A percentile compares a stretch with the other conserved stretches of the same genome.
phyloP scores from a whole-genome alignment of 2,797 vertebrate genomes.

The Molothrus ater region DNA sequence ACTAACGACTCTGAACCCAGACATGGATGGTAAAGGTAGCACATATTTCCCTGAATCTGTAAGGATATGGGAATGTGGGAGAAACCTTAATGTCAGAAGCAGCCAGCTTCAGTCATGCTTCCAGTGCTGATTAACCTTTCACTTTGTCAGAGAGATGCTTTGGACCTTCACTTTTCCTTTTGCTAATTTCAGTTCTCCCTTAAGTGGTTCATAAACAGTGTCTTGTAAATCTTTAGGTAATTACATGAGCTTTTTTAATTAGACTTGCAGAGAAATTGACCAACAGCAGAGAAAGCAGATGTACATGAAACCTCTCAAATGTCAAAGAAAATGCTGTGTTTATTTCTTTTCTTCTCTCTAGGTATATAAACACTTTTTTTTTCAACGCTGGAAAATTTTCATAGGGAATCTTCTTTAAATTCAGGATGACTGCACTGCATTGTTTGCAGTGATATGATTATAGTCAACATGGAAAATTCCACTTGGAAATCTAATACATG shows the following conservation, averaged over 20 bases:
- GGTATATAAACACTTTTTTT: background rate
- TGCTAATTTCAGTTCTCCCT: background rate
- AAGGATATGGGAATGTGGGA: background rate
- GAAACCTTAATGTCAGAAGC: background rate
- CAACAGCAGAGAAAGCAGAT: background rate
- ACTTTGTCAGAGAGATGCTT: conserved; percentile 11
- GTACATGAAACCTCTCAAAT: background rate
- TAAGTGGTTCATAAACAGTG: background rate
- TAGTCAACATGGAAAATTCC: background rate
- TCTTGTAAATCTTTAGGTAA: conserved; percentile 7
- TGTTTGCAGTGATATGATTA: background rate
- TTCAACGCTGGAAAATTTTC: background rate
- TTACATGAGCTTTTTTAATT: background rate
- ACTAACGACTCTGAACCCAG: accelerated
- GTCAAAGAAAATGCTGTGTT: background rate
- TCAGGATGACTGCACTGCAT: background rate
- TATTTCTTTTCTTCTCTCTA: background rate
- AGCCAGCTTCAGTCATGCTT: background rate
- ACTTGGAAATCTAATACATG: background rate
- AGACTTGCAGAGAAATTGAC: background rate
- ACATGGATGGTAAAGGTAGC: background rate
- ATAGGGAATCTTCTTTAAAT: background rate
- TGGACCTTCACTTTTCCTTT: conserved; percentile 5
- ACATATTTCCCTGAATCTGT: accelerated
- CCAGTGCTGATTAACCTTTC: background rate